Conservation (phyloP, 2,888 invertebrate species). For the Lymantria dispar region DNA sequence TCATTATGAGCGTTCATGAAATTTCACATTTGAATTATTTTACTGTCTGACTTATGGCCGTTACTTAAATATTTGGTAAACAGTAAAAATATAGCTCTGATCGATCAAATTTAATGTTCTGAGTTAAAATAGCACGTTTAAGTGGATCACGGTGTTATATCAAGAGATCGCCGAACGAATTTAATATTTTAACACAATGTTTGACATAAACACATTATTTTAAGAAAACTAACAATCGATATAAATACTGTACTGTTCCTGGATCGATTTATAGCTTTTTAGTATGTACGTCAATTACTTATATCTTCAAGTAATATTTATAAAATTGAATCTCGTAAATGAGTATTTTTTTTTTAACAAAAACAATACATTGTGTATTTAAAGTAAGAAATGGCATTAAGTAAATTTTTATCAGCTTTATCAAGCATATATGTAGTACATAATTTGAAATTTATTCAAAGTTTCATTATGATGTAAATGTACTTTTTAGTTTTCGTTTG, state of each 20-base stretch:
- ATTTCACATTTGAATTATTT: constrained; percentile 83
- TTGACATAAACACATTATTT: constrained; percentile 45
- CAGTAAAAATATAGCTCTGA: constrained; percentile 80
- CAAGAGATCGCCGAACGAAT: constrained; percentile 39
- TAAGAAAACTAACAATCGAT: constrained; percentile 33
- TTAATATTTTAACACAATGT: constrained; percentile 43
- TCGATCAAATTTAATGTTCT: constrained; percentile 79
- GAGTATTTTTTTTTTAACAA: too few species aligned
- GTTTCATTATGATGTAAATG: too few species aligned
- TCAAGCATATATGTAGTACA: too few species aligned
- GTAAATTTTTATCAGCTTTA: too few species aligned
- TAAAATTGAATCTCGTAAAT: background rate
- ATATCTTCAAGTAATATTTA: background rate
- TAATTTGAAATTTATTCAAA: too few species aligned
- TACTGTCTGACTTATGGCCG: constrained; percentile 82
- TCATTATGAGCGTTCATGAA: constrained; percentile 83
- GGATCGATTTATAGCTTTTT: constrained; percentile 10
- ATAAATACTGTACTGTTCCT: constrained; percentile 13
- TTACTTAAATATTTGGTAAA: constrained; percentile 83
- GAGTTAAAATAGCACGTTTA: constrained; percentile 69
- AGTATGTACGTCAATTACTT: constrained; percentile 3
- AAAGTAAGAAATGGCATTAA: too few species aligned
- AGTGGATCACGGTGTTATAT: constrained; percentile 68
- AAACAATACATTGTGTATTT: too few species aligned
- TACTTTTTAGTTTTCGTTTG: too few species aligned